Conservation (phyloP, 1,140 invertebrate genomes). For the Megalopta genalis region DNA sequence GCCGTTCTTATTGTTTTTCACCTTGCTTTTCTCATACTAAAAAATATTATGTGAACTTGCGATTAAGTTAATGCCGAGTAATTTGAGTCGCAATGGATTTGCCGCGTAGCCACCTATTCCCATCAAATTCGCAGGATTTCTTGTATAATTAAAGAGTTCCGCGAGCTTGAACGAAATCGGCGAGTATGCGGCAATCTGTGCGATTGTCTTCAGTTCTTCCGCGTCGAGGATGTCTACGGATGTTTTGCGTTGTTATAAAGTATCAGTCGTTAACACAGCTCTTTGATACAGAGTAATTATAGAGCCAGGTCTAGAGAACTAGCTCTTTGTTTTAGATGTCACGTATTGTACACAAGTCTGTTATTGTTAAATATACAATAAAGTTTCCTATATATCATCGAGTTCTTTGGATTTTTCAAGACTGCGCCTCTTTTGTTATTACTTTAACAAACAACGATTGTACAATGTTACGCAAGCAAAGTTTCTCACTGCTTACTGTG, state of each 20-base stretch:
- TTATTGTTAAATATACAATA: constrained; percentile 55
- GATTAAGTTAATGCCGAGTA: background rate
- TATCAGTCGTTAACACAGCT: background rate
- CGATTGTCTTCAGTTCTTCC: background rate
- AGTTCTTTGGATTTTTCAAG: constrained; percentile 39
- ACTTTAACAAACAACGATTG: background rate
- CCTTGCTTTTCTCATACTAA: no score
- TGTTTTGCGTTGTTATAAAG: constrained; percentile 14
- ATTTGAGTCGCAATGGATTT: background rate
- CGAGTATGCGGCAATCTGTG: no score
- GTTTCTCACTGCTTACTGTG: constrained; percentile 57
- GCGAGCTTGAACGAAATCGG: no score
- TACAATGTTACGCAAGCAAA: constrained; percentile 39
- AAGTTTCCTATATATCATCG: constrained; percentile 54
- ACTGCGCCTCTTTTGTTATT: constrained; percentile 14
- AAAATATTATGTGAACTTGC: background rate
- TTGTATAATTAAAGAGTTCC: no score
- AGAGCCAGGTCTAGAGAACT: constrained; percentile 21
- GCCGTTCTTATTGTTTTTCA: background rate
- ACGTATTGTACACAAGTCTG: constrained; percentile 46
- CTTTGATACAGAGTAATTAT: constrained; percentile 37
- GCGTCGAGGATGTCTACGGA: background rate
- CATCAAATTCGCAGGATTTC: no score
- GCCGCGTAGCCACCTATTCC: no score
- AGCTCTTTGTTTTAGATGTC: constrained; percentile 42